Base-by-base conservation (phyloP, 1,140 invertebrate species). In the Parapsyche elsis region DNA sequence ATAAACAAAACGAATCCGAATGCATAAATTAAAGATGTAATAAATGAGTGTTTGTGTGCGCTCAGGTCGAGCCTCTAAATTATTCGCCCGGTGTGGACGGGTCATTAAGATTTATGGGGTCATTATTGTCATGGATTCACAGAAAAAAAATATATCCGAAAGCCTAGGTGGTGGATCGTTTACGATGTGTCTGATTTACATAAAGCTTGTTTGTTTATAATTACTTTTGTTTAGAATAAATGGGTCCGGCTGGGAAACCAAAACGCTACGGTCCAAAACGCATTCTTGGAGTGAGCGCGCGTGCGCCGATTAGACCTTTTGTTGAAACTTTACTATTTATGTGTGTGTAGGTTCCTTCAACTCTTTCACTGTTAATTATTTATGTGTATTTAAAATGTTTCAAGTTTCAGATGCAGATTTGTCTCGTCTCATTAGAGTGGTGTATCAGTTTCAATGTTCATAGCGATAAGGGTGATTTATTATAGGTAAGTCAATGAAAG, bases 141-240 rank as follows among this genome's bases (percentile, higher is more conserved):
- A 21, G 14, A 71, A 71, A 78, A 78, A 38, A 61, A n/a, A 71
- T 38, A 76, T 53, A 30, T 30, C 38, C 26, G n/a, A 12, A 30
- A 57, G 73, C 75, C 59, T 77, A 77, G 75, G 75, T 77, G 75
- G 75, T 46, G 23, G 57, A 59, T 19, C 59, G 49, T 77, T 77
- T 78, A 73, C 78, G 71, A 45, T 45, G 78, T 59, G 57, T 64
- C 70, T 74, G 46, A 79, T 79, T 79, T 79, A 79, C 78, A 79
- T 79, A 79, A 74, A 74, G 45, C 67, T 74, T 79, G 78, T 79
- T 79, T 79, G 78, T 74, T 79, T 79, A 73, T 79, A 79, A 79
- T 79, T 79, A 73, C 61, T 71, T 71, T 78, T 78, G 61, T 70
- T 78, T 61, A 14, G 53, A 67, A 77, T 64, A 46, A 45, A 70